Percentiles rank a stretch among this genome's conserved stretches.
These are phyloP conservation scores for Darevskia mixta DNA, from an alignment of 2,797 vertebrate species.

Conservation along the genomic window DNA sequence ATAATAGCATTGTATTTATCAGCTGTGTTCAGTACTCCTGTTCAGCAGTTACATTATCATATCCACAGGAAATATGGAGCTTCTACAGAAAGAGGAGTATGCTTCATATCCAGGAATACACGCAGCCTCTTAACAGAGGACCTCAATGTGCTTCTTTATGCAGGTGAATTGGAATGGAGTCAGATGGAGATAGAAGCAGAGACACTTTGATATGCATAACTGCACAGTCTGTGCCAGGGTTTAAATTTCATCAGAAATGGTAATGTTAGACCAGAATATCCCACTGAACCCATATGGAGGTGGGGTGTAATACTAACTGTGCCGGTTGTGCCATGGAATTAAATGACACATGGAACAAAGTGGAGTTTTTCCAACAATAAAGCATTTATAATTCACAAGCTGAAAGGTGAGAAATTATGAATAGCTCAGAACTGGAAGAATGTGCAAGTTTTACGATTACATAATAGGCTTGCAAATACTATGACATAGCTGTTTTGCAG, in stretches of 20 bases:
- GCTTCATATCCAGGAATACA: background rate
- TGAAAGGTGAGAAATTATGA: slow-evolving; percentile 7
- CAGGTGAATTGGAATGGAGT: background rate
- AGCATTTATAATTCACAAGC: slow-evolving; percentile 8
- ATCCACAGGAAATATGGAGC: background rate
- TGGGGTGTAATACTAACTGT: too few species aligned
- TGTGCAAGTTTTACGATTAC: background rate
- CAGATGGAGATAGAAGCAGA: background rate
- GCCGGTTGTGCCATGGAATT: background rate
- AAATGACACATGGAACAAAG: background rate
- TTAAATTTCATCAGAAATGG: background rate
- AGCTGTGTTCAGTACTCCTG: background rate
- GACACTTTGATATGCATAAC: background rate
- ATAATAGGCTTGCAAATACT: background rate
- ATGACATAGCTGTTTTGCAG: slow-evolving; percentile 7
- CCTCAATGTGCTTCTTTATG: background rate
- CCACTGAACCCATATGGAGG: background rate
- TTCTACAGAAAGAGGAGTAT: background rate
- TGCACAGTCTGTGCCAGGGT: background rate
- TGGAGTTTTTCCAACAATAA: background rate
- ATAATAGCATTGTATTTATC: background rate
- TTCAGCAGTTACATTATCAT: background rate
- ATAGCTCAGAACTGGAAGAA: slow-evolving; percentile 10
- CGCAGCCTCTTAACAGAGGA: background rate
- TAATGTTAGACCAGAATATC: background rate